Percentiles rank a stretch among this genome's conserved stretches.
Conservation (phyloP, 2,113 vertebrate genomes). For the Lagopus muta region DNA sequence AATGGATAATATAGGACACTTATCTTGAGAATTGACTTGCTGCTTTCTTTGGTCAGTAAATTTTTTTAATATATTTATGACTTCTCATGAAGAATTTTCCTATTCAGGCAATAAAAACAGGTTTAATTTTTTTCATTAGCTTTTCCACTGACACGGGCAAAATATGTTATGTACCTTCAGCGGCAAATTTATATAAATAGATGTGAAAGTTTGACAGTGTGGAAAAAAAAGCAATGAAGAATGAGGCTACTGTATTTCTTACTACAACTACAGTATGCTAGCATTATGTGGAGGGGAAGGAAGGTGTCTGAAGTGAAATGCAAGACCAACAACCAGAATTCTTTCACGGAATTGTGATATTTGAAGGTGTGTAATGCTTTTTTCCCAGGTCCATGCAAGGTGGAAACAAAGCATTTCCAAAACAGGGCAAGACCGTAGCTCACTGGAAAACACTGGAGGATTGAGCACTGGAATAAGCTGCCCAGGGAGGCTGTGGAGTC, state of each 20-base stretch:
- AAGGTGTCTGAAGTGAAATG: background rate
- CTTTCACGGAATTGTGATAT: background rate
- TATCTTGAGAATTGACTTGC: background rate
- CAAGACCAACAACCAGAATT: background rate
- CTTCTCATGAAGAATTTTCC: background rate
- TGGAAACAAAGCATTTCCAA: background rate
- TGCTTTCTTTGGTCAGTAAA: background rate
- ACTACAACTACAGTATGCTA: background rate
- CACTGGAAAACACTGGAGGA: background rate
- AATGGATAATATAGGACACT: background rate
- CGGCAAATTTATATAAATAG: background rate
- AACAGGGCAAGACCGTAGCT: accelerated
- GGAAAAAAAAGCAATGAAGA: background rate
- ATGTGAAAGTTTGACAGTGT: background rate
- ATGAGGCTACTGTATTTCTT: background rate
- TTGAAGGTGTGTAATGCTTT: background rate
- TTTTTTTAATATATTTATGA: background rate
- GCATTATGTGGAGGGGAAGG: background rate
- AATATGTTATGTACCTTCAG: background rate
- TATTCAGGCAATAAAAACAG: background rate
- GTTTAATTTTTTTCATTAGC: background rate
- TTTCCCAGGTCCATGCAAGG: background rate
- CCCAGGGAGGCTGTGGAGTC: too few relatives aligned
- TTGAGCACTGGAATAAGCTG: too few relatives aligned
- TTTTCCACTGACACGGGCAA: background rate